A percentile compares a stretch with the other conserved stretches of the same genome.
These are phyloP conservation scores for Tenualosa ilisha DNA, from an alignment of 2,797 vertebrate species.

Conservation along the genomic window DNA sequence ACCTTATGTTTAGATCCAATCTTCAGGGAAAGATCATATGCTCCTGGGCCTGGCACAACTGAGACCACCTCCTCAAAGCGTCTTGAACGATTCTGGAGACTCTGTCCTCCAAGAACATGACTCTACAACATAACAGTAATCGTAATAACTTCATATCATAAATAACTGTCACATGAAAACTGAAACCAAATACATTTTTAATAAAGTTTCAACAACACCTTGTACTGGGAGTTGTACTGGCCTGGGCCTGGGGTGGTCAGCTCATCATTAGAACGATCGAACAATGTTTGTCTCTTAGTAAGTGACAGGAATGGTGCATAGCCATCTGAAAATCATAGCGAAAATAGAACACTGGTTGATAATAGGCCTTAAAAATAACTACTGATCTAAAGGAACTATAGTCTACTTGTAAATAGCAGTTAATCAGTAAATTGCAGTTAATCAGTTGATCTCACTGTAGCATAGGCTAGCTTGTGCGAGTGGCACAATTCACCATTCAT, in stretches of 20 bases:
- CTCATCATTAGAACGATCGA: conserved; percentile 38
- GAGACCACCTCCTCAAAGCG: conserved; percentile 65
- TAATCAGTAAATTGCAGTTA: too few species aligned
- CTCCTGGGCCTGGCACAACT: conserved; percentile 68
- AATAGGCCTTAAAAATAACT: not conserved
- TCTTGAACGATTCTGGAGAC: conserved; percentile 70
- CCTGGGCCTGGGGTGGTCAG: conserved; percentile 65
- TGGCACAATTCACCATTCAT: too few species aligned
- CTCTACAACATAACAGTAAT: conserved; percentile 48
- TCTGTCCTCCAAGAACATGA: conserved; percentile 66
- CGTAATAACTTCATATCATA: not conserved
- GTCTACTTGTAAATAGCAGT: too few species aligned
- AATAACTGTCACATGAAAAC: not conserved
- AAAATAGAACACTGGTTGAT: not conserved
- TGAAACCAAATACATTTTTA: not conserved
- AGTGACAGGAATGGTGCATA: conserved; percentile 73
- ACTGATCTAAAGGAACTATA: not conserved
- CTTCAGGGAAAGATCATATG: conserved; percentile 58
- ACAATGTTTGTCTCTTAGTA: conserved; percentile 54
- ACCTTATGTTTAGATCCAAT: not conserved
- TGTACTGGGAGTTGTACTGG: conserved; percentile 59
- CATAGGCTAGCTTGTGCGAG: too few species aligned
- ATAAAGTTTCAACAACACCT: conserved; percentile 51
- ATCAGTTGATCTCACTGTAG: too few species aligned
- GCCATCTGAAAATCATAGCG: conserved; percentile 52